These are phyloP conservation scores for Clavelina lepadiformis DNA, from an alignment of 23 tunicate species.

Conservation along the genomic window DNA sequence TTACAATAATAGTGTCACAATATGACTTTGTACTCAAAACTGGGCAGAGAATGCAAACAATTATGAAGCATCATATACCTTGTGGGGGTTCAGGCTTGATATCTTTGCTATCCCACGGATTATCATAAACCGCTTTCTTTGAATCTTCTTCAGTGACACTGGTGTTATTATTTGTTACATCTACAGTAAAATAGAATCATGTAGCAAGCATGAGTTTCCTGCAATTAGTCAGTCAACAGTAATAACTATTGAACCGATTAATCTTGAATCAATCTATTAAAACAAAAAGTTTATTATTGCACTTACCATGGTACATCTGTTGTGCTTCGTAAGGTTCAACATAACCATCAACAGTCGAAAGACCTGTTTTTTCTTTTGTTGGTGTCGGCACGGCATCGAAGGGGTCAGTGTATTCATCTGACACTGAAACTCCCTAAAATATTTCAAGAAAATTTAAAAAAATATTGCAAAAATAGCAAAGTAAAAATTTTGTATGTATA, in stretches of 20 bases:
- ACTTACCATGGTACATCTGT: constrained; percentile 44
- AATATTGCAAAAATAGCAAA: neutral
- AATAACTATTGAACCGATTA: neutral
- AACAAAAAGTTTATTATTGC: no score
- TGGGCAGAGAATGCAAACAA: neutral
- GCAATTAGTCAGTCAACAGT: neutral
- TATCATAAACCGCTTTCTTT: constrained; percentile 50
- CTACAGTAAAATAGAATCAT: neutral
- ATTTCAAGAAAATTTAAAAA: neutral
- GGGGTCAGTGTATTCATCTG: constrained; percentile 86
- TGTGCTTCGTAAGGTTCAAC: constrained; percentile 80
- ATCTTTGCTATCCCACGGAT: constrained; percentile 93
- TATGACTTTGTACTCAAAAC: no score
- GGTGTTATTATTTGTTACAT: neutral
- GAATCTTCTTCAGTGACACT: neutral
- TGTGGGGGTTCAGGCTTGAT: neutral
- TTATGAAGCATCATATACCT: constrained; percentile 8
- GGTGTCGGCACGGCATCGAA: constrained; percentile 52
- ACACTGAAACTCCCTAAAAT: constrained; percentile 28
- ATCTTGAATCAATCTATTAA: neutral
- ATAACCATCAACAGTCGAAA: constrained; percentile 65
- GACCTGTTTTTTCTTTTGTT: neutral
- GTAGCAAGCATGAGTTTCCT: neutral
- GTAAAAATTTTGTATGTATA: neutral
- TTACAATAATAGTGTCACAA: no score